phyloP scores from a whole-genome alignment of 2,797 vertebrate genomes.

The Discoglossus pictus region DNA sequence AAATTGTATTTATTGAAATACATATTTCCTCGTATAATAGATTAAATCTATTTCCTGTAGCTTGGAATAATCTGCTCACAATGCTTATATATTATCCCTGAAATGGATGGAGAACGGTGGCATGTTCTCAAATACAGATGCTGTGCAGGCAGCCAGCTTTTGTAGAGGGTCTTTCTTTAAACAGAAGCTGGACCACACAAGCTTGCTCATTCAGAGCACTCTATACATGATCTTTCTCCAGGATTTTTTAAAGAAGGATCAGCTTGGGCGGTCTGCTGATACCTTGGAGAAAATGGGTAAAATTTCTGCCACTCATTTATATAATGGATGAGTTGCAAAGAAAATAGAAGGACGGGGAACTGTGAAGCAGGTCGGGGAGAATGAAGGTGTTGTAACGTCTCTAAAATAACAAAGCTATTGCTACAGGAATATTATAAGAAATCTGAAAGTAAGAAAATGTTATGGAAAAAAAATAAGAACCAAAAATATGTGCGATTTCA shows the following conservation, averaged over 20 bases:
- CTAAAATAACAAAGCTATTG: neutral
- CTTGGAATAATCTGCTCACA: neutral
- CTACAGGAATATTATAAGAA: too few species aligned
- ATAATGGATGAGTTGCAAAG: slow-evolving; percentile 41
- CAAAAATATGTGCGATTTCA: too few species aligned
- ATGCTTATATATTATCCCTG: slow-evolving; percentile 12
- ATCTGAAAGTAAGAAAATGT: too few species aligned
- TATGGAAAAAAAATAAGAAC: too few species aligned
- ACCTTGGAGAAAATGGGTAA: slow-evolving; percentile 53
- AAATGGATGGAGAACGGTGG: slow-evolving; percentile 29
- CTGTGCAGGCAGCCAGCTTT: slow-evolving; percentile 35
- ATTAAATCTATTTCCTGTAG: slow-evolving; percentile 5
- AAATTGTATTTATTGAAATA: too few species aligned
- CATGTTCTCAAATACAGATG: slow-evolving; percentile 14
- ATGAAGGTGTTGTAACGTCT: neutral
- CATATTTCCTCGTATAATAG: slow-evolving; percentile 2
- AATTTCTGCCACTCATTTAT: slow-evolving; percentile 55
- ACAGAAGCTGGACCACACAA: slow-evolving; percentile 55
- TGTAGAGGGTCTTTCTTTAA: slow-evolving; percentile 48
- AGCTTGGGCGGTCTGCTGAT: slow-evolving; percentile 60
- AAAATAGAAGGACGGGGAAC: slow-evolving; percentile 52
- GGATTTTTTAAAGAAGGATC: slow-evolving; percentile 52
- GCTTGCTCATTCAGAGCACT: slow-evolving; percentile 48
- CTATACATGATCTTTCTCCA: slow-evolving; percentile 55
- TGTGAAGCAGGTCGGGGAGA: slow-evolving; percentile 13